These are phyloP conservation scores for Benthosema pterotum DNA, from an alignment of 2,797 vertebrate genomes.

Conservation along the genomic window DNA sequence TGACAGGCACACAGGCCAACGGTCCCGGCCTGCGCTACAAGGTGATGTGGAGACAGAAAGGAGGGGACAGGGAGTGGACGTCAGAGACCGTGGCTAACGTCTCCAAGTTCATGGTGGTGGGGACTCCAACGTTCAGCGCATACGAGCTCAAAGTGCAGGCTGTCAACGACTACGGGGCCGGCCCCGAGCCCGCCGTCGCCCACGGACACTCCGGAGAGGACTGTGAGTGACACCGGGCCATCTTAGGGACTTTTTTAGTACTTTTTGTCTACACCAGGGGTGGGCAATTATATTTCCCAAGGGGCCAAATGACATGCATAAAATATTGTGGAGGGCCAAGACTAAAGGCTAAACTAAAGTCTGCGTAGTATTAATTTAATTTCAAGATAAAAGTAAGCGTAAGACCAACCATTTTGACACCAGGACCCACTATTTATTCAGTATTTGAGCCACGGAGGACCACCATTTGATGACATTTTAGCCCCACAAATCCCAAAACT, in stretches of 20 bases:
- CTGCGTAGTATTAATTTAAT: no score
- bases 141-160: constrained; percentile 96
- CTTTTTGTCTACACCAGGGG: no score
- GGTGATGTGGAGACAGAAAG: constrained; percentile 94
- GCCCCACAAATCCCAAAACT: no score
- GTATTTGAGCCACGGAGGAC: no score
- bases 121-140: constrained; percentile 91
- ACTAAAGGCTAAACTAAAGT: no score
- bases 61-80: constrained; percentile 87
- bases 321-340: no score
- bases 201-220: constrained; percentile 95
- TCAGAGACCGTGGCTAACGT: constrained; percentile 88
- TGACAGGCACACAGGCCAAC: constrained; percentile 89
- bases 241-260: not conserved
- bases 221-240: constrained; percentile 82
- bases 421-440: no score
- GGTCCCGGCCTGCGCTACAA: constrained; percentile 93
- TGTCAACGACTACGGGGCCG: constrained; percentile 87
- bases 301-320: no score
- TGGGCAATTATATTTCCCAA: no score
- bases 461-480: no score
- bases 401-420: no score
- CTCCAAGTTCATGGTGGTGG: constrained; percentile 92
- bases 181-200: constrained; percentile 83
- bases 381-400: no score